These are phyloP conservation scores for Gobiocypris rarus DNA, from an alignment of 2,113 vertebrate species.

Conservation along the genomic window DNA sequence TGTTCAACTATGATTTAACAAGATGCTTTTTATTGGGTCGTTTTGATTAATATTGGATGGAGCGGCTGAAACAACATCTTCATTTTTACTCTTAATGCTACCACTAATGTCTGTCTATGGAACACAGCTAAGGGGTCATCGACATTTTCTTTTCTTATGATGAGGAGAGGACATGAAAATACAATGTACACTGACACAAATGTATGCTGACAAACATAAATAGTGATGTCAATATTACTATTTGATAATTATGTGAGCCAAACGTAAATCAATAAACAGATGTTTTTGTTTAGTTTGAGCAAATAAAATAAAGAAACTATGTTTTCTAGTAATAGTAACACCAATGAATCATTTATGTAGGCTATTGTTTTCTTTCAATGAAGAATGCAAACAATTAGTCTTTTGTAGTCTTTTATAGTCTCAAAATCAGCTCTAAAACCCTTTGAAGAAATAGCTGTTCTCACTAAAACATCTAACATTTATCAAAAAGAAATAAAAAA, in stretches of 20 bases:
- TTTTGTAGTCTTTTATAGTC: background rate
- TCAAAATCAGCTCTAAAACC: background rate
- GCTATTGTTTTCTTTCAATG: background rate
- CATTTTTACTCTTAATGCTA: constrained; percentile 87
- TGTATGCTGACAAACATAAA: background rate
- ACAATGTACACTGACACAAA: background rate
- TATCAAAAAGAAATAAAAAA: constrained; percentile 24
- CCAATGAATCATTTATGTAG: background rate
- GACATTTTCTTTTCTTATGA: constrained; percentile 66
- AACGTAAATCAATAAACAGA: background rate
- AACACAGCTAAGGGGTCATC: constrained; percentile 81
- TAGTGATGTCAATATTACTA: background rate
- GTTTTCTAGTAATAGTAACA: background rate
- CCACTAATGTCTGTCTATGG: constrained; percentile 87
- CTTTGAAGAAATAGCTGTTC: background rate
- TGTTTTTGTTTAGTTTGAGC: background rate
- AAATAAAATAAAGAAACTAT: background rate
- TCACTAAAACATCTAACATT: constrained; percentile 22
- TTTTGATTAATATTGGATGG: constrained; percentile 91
- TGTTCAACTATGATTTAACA: constrained; percentile 87
- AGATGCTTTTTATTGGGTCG: constrained; percentile 85
- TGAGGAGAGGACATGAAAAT: background rate
- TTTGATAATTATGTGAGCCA: background rate
- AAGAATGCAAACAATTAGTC: constrained; percentile 19
- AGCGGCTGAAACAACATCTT: constrained; percentile 85